These are phyloP conservation scores for Batillaria attramentaria DNA, from an alignment of 1,140 invertebrate genomes.

Conservation along the genomic window DNA sequence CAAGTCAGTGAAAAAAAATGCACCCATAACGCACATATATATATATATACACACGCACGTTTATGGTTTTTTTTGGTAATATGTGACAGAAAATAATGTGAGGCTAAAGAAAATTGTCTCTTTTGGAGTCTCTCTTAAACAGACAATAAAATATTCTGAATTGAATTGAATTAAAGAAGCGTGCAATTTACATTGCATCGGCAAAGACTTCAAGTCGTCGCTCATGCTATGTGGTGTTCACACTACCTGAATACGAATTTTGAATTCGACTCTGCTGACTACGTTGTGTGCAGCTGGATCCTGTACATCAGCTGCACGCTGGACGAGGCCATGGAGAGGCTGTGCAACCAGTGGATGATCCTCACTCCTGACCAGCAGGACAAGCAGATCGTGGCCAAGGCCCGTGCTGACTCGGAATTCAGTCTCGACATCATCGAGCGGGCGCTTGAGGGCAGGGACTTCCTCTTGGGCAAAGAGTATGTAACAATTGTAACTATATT, in stretches of 20 bases:
- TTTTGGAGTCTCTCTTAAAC: too few species aligned
- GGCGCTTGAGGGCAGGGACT: constrained; percentile 39
- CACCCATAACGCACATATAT: too few species aligned
- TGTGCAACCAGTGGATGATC: constrained; percentile 43
- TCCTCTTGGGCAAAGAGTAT: constrained; percentile 55
- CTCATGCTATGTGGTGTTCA: not conserved
- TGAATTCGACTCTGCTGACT: too few species aligned
- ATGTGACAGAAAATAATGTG: too few species aligned
- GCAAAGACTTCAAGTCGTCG: too few species aligned
- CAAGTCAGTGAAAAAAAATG: constrained; percentile 45
- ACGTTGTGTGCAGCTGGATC: constrained; percentile 54
- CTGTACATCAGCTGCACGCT: constrained; percentile 47
- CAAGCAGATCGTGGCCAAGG: constrained; percentile 38
- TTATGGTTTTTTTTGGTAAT: too few species aligned
- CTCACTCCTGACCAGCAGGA: constrained; percentile 36
- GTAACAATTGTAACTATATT: constrained; percentile 26
- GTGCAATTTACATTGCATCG: too few species aligned
- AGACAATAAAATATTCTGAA: too few species aligned
- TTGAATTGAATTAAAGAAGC: too few species aligned
- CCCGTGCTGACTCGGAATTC: constrained; percentile 36
- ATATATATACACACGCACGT: too few species aligned
- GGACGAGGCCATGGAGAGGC: constrained; percentile 47
- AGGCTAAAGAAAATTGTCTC: not conserved
- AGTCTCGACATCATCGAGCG: constrained; percentile 41
- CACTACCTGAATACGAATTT: too few species aligned